phyloP scores from a whole-genome alignment of 2,888 invertebrate species.

The Parochlus steinenii region DNA sequence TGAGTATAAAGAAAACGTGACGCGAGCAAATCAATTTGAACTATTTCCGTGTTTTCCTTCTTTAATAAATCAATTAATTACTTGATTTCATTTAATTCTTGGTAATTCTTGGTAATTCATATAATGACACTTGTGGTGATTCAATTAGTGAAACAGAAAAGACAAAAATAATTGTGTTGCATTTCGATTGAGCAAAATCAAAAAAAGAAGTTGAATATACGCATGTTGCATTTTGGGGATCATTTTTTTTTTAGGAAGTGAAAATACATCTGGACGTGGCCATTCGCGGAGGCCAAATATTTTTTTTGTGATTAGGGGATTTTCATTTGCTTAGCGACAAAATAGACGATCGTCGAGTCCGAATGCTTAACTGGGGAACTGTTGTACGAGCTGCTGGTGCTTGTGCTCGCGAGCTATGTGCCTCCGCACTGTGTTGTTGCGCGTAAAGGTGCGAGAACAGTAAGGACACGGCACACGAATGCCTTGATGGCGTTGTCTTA shows the following conservation, averaged over 20 bases:
- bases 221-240: not conserved
- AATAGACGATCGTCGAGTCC: too few species aligned
- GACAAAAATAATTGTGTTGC: not conserved
- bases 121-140: slow-evolving; percentile 22
- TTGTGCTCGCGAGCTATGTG: slow-evolving; percentile 85
- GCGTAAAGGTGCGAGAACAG: slow-evolving; percentile 78
- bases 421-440: slow-evolving; percentile 80
- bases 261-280: too few species aligned
- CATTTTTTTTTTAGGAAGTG: not conserved
- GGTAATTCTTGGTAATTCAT: too few species aligned
- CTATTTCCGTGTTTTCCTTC: too few species aligned
- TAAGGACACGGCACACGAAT: slow-evolving; percentile 83
- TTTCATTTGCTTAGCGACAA: too few species aligned
- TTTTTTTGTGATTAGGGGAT: too few species aligned
- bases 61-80: too few species aligned
- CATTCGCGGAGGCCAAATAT: too few species aligned
- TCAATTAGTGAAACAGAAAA: slow-evolving; percentile 9
- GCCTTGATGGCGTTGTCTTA: slow-evolving; percentile 80
- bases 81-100: too few species aligned
- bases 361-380: slow-evolving; percentile 12
- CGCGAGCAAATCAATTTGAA: too few species aligned
- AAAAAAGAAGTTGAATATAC: not conserved
- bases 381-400: slow-evolving; percentile 25
- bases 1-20: too few species aligned
- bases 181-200: not conserved